Conservation (phyloP, 2,888 invertebrate species). For the Nomada fucata region DNA sequence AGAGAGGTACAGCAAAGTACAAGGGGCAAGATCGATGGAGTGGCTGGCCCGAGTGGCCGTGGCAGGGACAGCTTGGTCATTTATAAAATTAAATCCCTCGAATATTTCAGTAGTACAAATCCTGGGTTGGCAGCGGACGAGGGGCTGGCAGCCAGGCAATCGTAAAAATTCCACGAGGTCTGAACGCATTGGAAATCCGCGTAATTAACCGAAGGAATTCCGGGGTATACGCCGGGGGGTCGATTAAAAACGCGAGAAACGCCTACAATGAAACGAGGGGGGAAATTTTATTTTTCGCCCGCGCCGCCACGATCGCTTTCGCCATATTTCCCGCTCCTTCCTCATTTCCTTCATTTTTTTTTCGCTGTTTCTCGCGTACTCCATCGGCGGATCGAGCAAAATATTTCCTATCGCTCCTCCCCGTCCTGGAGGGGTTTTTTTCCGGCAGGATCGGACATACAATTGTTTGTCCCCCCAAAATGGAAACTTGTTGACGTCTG, state of each 20-base stretch:
- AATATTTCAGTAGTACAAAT: slow-evolving; percentile 76
- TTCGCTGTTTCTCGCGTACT: neutral
- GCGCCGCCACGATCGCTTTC: slow-evolving; percentile 17
- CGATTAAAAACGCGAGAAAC: slow-evolving; percentile 78
- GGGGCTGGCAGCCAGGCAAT: slow-evolving; percentile 71
- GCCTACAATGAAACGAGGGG: slow-evolving; percentile 63
- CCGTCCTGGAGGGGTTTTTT: too few relatives aligned
- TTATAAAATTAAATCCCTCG: slow-evolving; percentile 76
- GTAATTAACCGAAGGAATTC: slow-evolving; percentile 84
- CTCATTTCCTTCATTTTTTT: slow-evolving; percentile 36
- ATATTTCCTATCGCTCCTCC: neutral
- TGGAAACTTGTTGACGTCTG: slow-evolving; percentile 21
- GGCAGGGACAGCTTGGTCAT: slow-evolving; percentile 75
- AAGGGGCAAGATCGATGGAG: slow-evolving; percentile 66
- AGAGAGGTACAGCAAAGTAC: slow-evolving; percentile 27
- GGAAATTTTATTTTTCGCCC: slow-evolving; percentile 43
- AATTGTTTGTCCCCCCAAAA: neutral
- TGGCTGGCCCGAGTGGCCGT: slow-evolving; percentile 49
- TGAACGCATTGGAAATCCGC: slow-evolving; percentile 81
- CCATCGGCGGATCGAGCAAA: neutral
- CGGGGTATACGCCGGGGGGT: slow-evolving; percentile 72
- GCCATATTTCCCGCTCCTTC: slow-evolving; percentile 24
- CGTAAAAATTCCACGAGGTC: slow-evolving; percentile 81
- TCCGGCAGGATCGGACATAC: too few relatives aligned
- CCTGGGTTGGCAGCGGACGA: slow-evolving; percentile 40